Percentiles rank a stretch among this genome's conserved stretches.
phyloP scores from a whole-genome alignment of 2,113 vertebrate species.

The Alexandromys fortis region DNA sequence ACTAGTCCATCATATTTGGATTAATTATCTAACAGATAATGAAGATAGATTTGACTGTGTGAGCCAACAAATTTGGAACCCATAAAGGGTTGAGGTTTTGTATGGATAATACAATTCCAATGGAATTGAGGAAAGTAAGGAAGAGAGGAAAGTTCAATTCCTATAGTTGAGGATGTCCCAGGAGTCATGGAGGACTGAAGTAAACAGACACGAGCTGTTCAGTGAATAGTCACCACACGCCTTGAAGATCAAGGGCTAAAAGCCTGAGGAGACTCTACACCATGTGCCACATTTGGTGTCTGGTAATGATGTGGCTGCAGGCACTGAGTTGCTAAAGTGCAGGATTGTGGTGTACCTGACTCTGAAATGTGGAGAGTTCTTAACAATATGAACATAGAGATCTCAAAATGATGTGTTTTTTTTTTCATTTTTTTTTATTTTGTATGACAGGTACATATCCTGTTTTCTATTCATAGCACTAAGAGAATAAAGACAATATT shows the following conservation, averaged over 20 bases:
- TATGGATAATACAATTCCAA: not conserved
- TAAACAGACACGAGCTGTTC: too few relatives aligned
- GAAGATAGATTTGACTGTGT: not conserved
- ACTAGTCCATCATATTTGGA: not conserved
- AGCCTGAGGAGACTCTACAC: not conserved
- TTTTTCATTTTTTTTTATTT: not conserved
- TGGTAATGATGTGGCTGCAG: not conserved
- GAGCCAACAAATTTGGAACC: not conserved
- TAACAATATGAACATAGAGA: not conserved
- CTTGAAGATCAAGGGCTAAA: not conserved
- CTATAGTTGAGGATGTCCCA: not conserved
- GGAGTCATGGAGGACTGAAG: not conserved
- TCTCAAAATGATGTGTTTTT: not conserved
- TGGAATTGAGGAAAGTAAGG: too few relatives aligned
- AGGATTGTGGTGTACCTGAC: not conserved
- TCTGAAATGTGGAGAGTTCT: not conserved
- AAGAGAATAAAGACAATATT: not conserved
- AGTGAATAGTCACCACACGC: not conserved
- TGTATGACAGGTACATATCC: not conserved
- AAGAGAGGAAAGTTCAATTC: not conserved
- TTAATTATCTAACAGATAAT: not conserved
- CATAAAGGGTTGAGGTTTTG: not conserved
- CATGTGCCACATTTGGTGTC: not conserved
- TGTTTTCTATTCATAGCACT: not conserved
- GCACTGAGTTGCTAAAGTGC: not conserved